These are phyloP conservation scores for Chaetodon trifasciatus DNA, from an alignment of 2,797 vertebrate genomes.

Conservation along the genomic window DNA sequence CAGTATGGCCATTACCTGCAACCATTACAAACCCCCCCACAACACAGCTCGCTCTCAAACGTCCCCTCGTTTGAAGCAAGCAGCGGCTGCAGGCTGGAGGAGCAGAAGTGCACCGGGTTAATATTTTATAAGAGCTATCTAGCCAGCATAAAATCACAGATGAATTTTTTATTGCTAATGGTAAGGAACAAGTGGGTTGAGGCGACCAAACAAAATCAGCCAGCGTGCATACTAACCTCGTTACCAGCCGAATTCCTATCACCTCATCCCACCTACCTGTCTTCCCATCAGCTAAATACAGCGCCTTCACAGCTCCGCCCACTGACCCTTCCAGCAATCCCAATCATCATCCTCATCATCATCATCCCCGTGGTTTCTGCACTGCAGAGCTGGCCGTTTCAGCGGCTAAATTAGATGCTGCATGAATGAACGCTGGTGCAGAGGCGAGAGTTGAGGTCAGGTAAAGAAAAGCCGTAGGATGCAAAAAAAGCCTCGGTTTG, in stretches of 20 bases:
- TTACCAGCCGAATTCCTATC: slow-evolving; percentile 8
- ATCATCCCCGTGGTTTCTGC: neutral
- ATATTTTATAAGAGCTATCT: slow-evolving; percentile 77
- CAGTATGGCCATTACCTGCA: slow-evolving; percentile 10
- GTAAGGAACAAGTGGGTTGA: slow-evolving; percentile 29
- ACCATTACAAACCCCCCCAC: slow-evolving; percentile 7
- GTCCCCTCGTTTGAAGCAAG: slow-evolving; percentile 10
- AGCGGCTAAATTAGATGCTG: neutral
- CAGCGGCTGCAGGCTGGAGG: slow-evolving; percentile 6
- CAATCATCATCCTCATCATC: too few relatives aligned
- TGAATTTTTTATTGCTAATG: slow-evolving; percentile 75
- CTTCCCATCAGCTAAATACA: neutral
- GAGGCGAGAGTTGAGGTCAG: neutral
- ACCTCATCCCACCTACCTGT: neutral
- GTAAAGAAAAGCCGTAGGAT: neutral
- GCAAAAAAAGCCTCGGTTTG: neutral
- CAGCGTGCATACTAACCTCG: neutral
- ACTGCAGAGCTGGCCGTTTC: neutral
- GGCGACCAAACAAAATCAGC: slow-evolving; percentile 43
- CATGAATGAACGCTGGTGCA: neutral
- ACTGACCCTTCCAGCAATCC: neutral
- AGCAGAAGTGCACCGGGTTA: slow-evolving; percentile 62
- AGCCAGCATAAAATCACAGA: slow-evolving; percentile 66
- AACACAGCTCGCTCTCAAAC: slow-evolving; percentile 22
- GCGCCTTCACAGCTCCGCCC: neutral